These are phyloP conservation scores for Pimpla rufipes DNA, from an alignment of 2,888 invertebrate species.

Conservation along the genomic window DNA sequence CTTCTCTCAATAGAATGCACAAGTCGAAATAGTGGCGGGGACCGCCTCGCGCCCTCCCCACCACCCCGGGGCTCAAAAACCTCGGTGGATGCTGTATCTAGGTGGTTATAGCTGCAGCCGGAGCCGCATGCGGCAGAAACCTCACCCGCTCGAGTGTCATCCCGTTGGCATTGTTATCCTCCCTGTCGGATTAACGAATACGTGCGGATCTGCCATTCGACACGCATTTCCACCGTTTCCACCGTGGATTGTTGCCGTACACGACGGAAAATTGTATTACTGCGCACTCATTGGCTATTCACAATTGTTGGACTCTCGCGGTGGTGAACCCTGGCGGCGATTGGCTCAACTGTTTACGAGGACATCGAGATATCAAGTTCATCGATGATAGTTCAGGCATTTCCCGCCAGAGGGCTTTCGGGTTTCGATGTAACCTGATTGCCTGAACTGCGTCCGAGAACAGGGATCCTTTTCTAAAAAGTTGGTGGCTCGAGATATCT, in stretches of 20 bases:
- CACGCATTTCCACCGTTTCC: constrained; percentile 71
- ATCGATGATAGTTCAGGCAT: not conserved
- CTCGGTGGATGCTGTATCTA: constrained; percentile 47
- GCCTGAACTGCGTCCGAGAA: no score
- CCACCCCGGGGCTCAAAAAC: constrained; percentile 30
- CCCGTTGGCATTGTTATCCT: constrained; percentile 78
- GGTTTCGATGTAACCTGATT: not conserved
- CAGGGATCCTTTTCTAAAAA: no score
- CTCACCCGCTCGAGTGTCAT: constrained; percentile 71
- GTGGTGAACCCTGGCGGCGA: not conserved
- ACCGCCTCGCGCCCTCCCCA: constrained; percentile 60
- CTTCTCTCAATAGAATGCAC: constrained; percentile 79
- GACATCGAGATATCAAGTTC: not conserved
- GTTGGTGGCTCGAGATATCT: no score
- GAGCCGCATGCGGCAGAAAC: constrained; percentile 47
- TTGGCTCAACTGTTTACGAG: not conserved
- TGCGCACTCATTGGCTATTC: constrained; percentile 29
- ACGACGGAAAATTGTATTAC: constrained; percentile 50
- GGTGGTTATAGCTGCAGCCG: constrained; percentile 44
- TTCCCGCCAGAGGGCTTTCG: not conserved
- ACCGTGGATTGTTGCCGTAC: constrained; percentile 53
- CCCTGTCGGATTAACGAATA: constrained; percentile 78
- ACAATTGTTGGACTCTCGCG: not conserved
- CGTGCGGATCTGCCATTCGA: constrained; percentile 67
- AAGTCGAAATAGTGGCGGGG: constrained; percentile 76